These are phyloP conservation scores for Lochmaea capreae DNA, from an alignment of 2,888 invertebrate genomes.

Conservation along the genomic window DNA sequence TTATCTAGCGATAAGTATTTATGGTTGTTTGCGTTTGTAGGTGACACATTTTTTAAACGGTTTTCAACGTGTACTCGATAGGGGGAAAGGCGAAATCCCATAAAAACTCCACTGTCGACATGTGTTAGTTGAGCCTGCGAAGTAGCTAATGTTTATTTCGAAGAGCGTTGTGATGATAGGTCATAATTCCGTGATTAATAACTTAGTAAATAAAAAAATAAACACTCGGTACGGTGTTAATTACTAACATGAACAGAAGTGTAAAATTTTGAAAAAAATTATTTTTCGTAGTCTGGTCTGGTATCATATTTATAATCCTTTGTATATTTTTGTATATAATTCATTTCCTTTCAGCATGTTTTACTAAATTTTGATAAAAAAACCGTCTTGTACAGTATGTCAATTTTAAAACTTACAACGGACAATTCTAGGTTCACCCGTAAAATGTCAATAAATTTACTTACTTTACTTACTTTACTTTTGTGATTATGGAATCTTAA, in stretches of 20 bases:
- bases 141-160: constrained; percentile 12
- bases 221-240: background rate
- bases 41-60: constrained; percentile 32
- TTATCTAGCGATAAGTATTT: constrained; percentile 30
- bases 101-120: constrained; percentile 13
- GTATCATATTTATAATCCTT: background rate
- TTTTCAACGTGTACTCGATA: constrained; percentile 10
- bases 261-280: background rate
- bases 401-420: too few relatives aligned
- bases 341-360: background rate
- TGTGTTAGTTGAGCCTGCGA: constrained; percentile 6
- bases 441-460: too few relatives aligned
- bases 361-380: too few relatives aligned
- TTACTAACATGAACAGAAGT: background rate
- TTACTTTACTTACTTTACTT: too few relatives aligned
- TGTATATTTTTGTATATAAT: background rate
- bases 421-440: too few relatives aligned
- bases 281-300: background rate
- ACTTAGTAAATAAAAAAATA: constrained; percentile 1
- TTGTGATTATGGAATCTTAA: too few relatives aligned
- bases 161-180: constrained; percentile 7
- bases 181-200: constrained; percentile 15
- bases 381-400: too few relatives aligned
- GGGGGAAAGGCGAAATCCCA: constrained; percentile 20
- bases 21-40: constrained; percentile 38